Evolutionary conservation across 2,797 vertebrate species (phyloP), one percentile per base, ranked within the genome.

Genomic region (Remorina albescens): DNA sequence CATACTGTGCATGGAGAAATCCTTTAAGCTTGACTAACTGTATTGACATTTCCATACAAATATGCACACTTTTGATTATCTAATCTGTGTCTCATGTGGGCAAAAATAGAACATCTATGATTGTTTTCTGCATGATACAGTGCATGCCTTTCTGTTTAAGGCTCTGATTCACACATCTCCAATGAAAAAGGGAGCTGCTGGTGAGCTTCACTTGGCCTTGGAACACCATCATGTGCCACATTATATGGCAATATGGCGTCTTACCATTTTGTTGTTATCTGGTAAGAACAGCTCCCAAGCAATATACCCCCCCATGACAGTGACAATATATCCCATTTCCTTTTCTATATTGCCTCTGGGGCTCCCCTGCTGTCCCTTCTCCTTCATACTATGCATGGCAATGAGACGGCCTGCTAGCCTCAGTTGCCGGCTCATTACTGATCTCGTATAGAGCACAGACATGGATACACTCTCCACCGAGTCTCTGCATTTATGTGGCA

Each of bases 341-440:
- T 79, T 78, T 74, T 41, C 54, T 44, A 71, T 82, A 75, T 82
- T 53, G 72, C 81, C 67, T 72, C 53, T 55, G 74, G 75, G 83
- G 81, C 60, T 71, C 73, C 73, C 80, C 74, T 63, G 72, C 78
- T 77, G 83, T 81, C 64, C 61, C 57, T 67, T 74, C 76, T 55
- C 77, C 79, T 78, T 74, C 62, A 77, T 71, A 79, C 78, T 41
- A 71, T 86, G 86, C 84, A 89, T 85, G 82, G 66, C 78, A 90
- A 87, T 82, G 82, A 90, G 85, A 70, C 32, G 76, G 77, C 55
- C 76, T 63, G 25, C 71, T 75, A 34, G 47, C 73, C 36, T 85
- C 60, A 71, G 44, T 67, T 62, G 74, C 62, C 47, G 77, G 76
- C 83, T 84, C 76, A 84, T 89, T 91, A 86, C 85, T 25, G 78